phyloP scores from a whole-genome alignment of 1,140 invertebrate species.

The Heliothis subflexa region DNA sequence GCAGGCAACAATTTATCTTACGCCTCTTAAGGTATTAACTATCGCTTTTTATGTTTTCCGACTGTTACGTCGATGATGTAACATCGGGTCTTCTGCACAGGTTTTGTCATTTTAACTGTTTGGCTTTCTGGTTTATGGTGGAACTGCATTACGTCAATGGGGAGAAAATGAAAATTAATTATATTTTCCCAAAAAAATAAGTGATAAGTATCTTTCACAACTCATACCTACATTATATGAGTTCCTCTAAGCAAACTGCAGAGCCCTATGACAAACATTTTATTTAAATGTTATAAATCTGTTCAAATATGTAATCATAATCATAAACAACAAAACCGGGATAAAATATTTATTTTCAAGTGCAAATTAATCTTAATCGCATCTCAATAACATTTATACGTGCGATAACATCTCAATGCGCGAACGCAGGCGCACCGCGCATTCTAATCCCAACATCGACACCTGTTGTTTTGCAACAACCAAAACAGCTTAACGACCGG shows the following conservation, averaged over 20 bases:
- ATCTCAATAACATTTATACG: slow-evolving; percentile 12
- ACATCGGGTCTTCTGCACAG: too few relatives aligned
- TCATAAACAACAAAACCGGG: not conserved
- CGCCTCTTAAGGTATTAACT: slow-evolving; percentile 18
- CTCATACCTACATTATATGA: too few relatives aligned
- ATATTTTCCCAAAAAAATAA: too few relatives aligned
- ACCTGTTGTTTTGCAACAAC: slow-evolving; percentile 27
- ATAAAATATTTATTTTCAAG: not conserved
- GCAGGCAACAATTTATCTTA: slow-evolving; percentile 4
- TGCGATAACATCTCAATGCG: not conserved
- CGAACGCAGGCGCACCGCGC: not conserved
- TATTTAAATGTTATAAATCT: too few relatives aligned
- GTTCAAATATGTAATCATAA: too few relatives aligned
- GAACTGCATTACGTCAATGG: not conserved
- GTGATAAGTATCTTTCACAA: too few relatives aligned
- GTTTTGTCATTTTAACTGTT: slow-evolving; percentile 4
- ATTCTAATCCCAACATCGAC: not conserved
- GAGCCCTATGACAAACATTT: too few relatives aligned
- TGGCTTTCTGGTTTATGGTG: not conserved
- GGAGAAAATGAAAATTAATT: not conserved
- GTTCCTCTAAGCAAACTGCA: not conserved
- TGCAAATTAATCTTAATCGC: slow-evolving; percentile 21
- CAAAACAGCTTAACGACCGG: slow-evolving; percentile 15
- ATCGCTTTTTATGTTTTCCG: slow-evolving; percentile 33
- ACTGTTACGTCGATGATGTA: not conserved